These are phyloP conservation scores for Dipodomys ordii DNA, from an alignment of 2,113 vertebrate genomes.

Conservation along the genomic window DNA sequence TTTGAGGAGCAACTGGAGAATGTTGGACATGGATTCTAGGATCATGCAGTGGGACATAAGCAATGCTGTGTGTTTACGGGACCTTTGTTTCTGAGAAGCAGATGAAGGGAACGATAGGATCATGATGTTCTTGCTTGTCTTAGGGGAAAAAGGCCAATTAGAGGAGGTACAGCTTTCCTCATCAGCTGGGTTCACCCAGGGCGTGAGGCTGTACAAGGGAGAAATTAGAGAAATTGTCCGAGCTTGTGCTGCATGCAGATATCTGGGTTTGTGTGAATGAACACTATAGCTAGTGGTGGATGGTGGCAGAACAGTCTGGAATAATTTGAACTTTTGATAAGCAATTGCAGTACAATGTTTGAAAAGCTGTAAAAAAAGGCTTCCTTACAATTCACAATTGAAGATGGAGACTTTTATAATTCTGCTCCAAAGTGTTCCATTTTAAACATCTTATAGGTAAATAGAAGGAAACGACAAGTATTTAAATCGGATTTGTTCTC, in stretches of 20 bases:
- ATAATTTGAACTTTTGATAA: slow-evolving; percentile 76
- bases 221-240: not conserved
- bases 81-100: no score
- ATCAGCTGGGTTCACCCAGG: not conserved
- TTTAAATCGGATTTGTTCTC: slow-evolving; percentile 81
- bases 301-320: slow-evolving; percentile 40
- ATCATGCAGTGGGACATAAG: no score
- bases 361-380: slow-evolving; percentile 73
- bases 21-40: no score
- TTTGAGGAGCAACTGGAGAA: no score
- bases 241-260: not conserved
- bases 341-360: slow-evolving; percentile 67
- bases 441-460: slow-evolving; percentile 80
- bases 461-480: slow-evolving; percentile 75
- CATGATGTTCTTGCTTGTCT: no score
- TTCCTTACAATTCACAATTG: slow-evolving; percentile 71
- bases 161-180: not conserved
- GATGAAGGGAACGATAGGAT: no score
- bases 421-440: slow-evolving; percentile 73
- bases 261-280: slow-evolving; percentile 19
- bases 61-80: no score
- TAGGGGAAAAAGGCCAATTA: not conserved
- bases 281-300: slow-evolving; percentile 18
- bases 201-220: not conserved
- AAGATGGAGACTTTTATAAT: slow-evolving; percentile 76